Percentiles rank a stretch among this genome's conserved stretches.
Conservation (phyloP, 2,888 invertebrate species). For the Eupithecia abbreviata region DNA sequence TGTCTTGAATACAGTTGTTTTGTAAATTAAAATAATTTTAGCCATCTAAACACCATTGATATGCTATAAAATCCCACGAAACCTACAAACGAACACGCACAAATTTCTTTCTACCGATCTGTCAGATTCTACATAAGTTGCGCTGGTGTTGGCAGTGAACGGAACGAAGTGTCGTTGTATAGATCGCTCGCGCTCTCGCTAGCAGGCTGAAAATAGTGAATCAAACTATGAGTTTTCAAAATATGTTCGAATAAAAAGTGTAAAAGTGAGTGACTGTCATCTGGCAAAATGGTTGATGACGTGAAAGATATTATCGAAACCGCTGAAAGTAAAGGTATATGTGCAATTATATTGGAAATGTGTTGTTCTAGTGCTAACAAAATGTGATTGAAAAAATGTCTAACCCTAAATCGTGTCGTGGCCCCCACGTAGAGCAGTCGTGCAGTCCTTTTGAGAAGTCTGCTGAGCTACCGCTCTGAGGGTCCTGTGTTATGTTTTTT, state of each 20-base stretch:
- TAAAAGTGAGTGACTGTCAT: constrained; percentile 81
- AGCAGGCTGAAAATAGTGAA: constrained; percentile 83
- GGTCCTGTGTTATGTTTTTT: constrained; percentile 78
- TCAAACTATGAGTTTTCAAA: constrained; percentile 83
- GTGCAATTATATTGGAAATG: constrained; percentile 75
- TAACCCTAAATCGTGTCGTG: constrained; percentile 83
- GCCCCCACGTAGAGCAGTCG: constrained; percentile 80
- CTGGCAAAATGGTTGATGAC: constrained; percentile 84
- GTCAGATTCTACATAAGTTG: constrained; percentile 53
- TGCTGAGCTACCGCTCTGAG: constrained; percentile 70
- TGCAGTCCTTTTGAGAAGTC: constrained; percentile 79
- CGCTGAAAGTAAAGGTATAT: constrained; percentile 82
- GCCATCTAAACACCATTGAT: not conserved
- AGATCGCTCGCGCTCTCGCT: constrained; percentile 81
- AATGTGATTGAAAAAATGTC: constrained; percentile 78
- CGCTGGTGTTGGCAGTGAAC: constrained; percentile 72
- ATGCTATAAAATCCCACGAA: not conserved
- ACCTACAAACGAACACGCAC: not conserved
- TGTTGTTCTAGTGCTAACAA: constrained; percentile 74
- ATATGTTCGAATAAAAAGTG: constrained; percentile 84
- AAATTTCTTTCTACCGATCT: constrained; percentile 48
- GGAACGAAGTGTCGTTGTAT: constrained; percentile 82
- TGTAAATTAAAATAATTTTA: not conserved
- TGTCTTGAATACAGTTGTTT: not conserved
- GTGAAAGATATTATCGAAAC: constrained; percentile 81